Conservation (phyloP, 2,113 vertebrate genomes). For the Prietella phreatophila region DNA sequence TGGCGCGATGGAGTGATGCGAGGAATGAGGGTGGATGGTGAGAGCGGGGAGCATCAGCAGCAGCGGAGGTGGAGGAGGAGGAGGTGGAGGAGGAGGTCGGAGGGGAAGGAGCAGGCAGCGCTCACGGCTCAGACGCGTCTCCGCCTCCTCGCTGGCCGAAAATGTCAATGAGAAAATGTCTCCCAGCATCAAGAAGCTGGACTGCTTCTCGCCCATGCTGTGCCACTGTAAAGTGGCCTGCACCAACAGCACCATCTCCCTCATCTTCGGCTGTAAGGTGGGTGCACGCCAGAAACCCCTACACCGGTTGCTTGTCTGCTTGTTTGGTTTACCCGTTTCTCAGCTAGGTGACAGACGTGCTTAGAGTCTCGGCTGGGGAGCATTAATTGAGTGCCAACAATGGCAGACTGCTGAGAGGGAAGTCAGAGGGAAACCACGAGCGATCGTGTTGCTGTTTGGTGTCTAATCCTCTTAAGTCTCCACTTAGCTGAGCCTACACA, state of each 20-base stretch:
- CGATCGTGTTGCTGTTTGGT: not conserved
- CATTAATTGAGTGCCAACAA: not conserved
- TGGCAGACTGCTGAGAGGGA: not conserved
- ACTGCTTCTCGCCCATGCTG: conserved; percentile 83
- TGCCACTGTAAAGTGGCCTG: conserved; percentile 90
- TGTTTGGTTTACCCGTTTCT: conserved; percentile 39
- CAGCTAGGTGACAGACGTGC: conserved; percentile 42
- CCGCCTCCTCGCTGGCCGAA: conserved; percentile 71
- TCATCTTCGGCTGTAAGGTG: conserved; percentile 91
- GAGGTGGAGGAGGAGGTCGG: conserved; percentile 53
- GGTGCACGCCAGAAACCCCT: conserved; percentile 59
- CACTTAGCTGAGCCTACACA: not conserved
- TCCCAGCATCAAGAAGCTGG: conserved; percentile 79
- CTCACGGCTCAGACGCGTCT: conserved; percentile 73
- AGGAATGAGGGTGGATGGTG: conserved; percentile 83
- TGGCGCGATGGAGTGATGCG: conserved; percentile 70
- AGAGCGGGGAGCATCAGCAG: conserved; percentile 76
- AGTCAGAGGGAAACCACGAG: not conserved
- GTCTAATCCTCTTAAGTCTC: not conserved
- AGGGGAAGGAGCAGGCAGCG: conserved; percentile 67
- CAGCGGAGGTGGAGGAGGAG: conserved; percentile 54
- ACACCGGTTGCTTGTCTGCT: conserved; percentile 6
- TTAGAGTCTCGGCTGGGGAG: conserved; percentile 35
- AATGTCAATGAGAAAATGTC: conserved; percentile 77
- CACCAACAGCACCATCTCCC: conserved; percentile 83